Percentiles rank a stretch among this genome's conserved stretches.
These are phyloP conservation scores for Callocephalon fimbriatum DNA, from an alignment of 2,113 vertebrate species.

Conservation along the genomic window DNA sequence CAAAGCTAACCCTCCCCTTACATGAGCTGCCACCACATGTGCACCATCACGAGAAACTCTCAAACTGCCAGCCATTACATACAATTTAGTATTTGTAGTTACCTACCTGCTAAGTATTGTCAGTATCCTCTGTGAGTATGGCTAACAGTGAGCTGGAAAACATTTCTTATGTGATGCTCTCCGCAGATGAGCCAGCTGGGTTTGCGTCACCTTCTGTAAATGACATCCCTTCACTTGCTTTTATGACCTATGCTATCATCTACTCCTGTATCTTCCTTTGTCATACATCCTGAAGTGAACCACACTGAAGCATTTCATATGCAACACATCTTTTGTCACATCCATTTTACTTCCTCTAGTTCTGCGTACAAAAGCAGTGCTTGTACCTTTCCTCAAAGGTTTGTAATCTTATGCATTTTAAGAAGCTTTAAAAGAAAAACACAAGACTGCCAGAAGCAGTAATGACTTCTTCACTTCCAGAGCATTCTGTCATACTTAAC, in stretches of 20 bases:
- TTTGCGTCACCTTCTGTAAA: neutral
- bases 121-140: neutral
- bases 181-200: neutral
- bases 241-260: neutral
- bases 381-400: neutral
- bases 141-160: neutral
- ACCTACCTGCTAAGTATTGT: neutral
- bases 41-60: accelerated
- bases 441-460: neutral
- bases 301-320: neutral
- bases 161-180: neutral
- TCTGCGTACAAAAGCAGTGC: neutral
- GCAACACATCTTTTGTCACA: neutral
- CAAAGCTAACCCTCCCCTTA: neutral
- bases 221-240: neutral
- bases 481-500: neutral
- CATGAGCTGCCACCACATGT: neutral
- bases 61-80: neutral
- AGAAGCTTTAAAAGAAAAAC: neutral
- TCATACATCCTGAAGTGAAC: neutral
- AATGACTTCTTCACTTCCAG: neutral
- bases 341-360: neutral
- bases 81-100: neutral
- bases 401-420: slow-evolving; percentile 25
- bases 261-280: neutral